Base-by-base conservation (phyloP, 37 sponge, comb jelly and placozoan genomes). In the Mnemiopsis leidyi region DNA sequence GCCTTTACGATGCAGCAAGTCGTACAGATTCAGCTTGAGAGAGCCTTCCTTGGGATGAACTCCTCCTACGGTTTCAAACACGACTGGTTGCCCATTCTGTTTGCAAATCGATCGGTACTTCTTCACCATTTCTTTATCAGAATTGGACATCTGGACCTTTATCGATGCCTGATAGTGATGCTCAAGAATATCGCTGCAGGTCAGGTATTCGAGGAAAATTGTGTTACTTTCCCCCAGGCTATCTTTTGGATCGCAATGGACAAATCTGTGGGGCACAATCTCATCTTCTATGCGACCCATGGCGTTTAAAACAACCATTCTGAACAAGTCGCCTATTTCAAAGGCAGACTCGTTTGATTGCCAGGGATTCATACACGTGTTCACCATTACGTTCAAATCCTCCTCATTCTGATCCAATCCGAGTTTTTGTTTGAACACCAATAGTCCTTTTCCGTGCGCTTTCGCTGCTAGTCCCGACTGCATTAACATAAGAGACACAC, bases 311-410 rank as follows among this genome's bases (percentile, higher is more conserved):
- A 77, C 79, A 9, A 77, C 18, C 34, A 16, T 26, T 77, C 79
- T 28, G 79, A 77, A 77, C 1, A 32, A 32, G 36, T 77, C 79
- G 20, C 79, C 36, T 13, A 77, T 77, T 32, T 31, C 20, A 32
- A 77, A 77, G 79, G 32, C 32, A 20, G 79, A 77, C 33, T 77
- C 79, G 33, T 77, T 77, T 32, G 32, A 77, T 32, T 77, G 79
- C 79, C 79, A 77, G 36, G 79, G 79, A 36, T 77, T 77, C 79
- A 77, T 77, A 36, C 79, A 77, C 1, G 79, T 31, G 18, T 77
- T 77, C 36, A 77, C 79, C 79, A 77, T 77, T 20, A 77, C 79
- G 18, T 77, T 77, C 79, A 77, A 16, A 36, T 77, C 32, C 79
- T 77, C 79, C 9, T 77, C 79, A 32, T 32, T 36, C 18, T 77